These are phyloP conservation scores for Yponomeuta malinellus DNA, from an alignment of 2,888 invertebrate genomes.

Conservation along the genomic window DNA sequence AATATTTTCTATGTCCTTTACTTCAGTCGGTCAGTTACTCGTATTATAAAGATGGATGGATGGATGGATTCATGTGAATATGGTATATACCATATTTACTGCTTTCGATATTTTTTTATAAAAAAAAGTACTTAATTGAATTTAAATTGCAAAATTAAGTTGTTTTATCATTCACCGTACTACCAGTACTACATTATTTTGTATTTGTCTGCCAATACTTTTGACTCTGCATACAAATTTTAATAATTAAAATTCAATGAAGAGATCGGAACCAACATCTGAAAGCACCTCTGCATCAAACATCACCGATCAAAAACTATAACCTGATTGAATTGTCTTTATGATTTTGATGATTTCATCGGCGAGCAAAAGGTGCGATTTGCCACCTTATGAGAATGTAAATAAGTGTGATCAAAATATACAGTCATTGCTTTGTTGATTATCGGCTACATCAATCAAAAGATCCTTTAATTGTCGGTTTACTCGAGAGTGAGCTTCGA, in stretches of 20 bases:
- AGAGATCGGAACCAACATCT: neutral
- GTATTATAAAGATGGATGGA: no score
- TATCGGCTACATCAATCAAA: constrained; percentile 58
- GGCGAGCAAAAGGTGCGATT: constrained; percentile 22
- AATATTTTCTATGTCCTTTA: no score
- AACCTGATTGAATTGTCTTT: constrained; percentile 25
- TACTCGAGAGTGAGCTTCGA: constrained; percentile 54
- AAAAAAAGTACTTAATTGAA: no score
- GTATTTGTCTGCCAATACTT: no score
- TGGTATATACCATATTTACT: no score
- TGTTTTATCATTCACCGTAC: no score
- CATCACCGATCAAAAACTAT: constrained; percentile 22
- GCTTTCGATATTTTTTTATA: no score
- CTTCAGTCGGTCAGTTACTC: no score
- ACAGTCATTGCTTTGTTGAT: constrained; percentile 21
- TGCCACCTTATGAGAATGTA: constrained; percentile 20
- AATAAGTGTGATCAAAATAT: neutral
- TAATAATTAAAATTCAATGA: neutral
- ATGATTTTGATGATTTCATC: constrained; percentile 34
- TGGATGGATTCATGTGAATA: no score
- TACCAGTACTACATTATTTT: no score
- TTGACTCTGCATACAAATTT: no score
- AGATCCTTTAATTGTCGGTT: constrained; percentile 46
- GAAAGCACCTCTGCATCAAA: constrained; percentile 1
- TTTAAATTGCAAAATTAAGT: no score